Conservation (phyloP, 2,888 invertebrate species). For the Sacculina carcini region DNA sequence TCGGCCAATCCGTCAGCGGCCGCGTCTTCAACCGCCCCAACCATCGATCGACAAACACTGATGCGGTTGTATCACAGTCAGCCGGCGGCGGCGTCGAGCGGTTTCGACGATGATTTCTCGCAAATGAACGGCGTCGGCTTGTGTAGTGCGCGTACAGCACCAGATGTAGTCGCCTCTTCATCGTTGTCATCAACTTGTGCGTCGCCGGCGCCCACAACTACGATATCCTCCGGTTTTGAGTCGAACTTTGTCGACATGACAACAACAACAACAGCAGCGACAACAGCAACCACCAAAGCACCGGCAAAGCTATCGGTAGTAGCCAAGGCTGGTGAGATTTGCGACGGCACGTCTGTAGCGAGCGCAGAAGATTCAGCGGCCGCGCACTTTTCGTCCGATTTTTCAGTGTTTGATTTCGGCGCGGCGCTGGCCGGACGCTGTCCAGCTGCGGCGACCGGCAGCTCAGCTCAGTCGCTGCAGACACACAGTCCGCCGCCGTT, state of each 20-base stretch:
- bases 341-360: too few species aligned
- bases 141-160: too few species aligned
- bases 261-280: conserved; percentile 6
- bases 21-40: too few species aligned
- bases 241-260: conserved; percentile 15
- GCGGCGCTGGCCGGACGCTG: not conserved
- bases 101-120: too few species aligned
- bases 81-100: conserved; percentile 11
- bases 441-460: not conserved
- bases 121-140: too few species aligned
- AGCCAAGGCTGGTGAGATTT: not conserved
- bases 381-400: not conserved
- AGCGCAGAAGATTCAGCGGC: too few species aligned
- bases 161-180: too few species aligned
- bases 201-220: too few species aligned
- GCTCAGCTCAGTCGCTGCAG: not conserved
- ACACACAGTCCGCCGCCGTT: conserved; percentile 13
- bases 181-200: too few species aligned
- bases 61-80: conserved; percentile 23
- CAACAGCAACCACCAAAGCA: conserved; percentile 9
- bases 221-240: conserved; percentile 14
- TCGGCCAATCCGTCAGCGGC: conserved; percentile 9
- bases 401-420: not conserved
- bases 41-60: conserved; percentile 11
- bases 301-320: not conserved